Conservation (phyloP, 1,140 invertebrate species). For the Yoshiicerus persimilis region DNA sequence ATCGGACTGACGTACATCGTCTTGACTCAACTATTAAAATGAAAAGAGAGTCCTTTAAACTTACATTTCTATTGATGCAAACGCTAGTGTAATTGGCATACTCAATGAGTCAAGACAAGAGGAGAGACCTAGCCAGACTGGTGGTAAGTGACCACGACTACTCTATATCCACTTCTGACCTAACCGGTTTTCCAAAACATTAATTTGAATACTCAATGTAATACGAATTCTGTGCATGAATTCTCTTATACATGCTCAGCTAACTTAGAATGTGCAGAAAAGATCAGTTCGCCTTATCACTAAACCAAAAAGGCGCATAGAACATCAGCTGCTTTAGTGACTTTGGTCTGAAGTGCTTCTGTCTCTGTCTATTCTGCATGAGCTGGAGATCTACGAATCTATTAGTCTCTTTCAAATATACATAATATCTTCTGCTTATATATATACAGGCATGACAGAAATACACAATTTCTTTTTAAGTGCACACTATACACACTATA, state of each 20-base stretch:
- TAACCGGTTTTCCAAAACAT: slow-evolving; percentile 13
- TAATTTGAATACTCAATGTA: background rate
- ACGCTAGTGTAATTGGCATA: background rate
- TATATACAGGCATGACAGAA: background rate
- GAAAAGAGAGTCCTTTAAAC: background rate
- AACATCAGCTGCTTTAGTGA: background rate
- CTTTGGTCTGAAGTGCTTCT: background rate
- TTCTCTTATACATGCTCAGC: background rate
- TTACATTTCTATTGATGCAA: background rate
- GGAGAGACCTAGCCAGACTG: background rate
- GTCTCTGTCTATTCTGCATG: background rate
- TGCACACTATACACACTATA: background rate
- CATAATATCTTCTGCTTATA: background rate
- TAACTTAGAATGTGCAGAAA: background rate
- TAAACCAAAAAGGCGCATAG: background rate
- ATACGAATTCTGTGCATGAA: background rate
- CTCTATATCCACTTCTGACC: background rate
- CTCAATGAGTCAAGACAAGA: background rate
- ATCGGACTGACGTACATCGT: background rate
- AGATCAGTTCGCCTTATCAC: background rate
- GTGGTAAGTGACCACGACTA: background rate
- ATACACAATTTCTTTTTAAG: no score
- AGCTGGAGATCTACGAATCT: background rate
- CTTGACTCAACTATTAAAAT: background rate
- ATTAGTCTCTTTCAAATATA: background rate